Evolutionary conservation across 2,797 vertebrate species (phyloP), one percentile per base, ranked within the genome.

Genomic region (Margarornis squamiger): DNA sequence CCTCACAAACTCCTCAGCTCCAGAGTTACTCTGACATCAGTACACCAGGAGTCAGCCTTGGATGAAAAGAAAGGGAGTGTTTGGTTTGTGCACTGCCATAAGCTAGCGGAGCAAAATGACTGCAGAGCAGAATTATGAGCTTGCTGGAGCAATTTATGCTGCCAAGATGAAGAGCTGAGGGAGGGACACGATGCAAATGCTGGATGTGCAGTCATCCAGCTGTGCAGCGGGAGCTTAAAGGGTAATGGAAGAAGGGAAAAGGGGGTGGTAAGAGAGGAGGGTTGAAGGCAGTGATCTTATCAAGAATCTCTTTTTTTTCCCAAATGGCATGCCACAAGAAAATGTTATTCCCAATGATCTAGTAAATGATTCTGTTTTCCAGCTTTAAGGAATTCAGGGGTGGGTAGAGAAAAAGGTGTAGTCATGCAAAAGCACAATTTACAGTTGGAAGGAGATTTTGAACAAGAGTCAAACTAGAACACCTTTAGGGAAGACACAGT

Each of bases 301-400:
- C 94, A 72, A 86, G 62, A 67, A 86, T 83, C 49, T 59, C 39
- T 77, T 88, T 7, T 61, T 57, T 83, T 77, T 83, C 74, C 0
- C 0, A 83, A 63, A 73, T 4, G 0, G 41, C 14, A 20, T 29
- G 79, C 38, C 79, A 72, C 45, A 36, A 54, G 92, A 54, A 89
- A 93, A 74, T 86, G 67, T 77, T 88, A 87, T 73, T 90, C 72
- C 61, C 72, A 67, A 66, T 91, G 91, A 93, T 80, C 68, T 68
- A 86, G 90, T 61, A 93, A 88, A 84, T 91, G 15, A 95, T 52
- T 88, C 75, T 92, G 61, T 90, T 95, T 91, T 74, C 55, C 45
- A 17, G 75, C 77, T 82, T 48, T 45, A 58, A 85, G 59, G 59
- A 76, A 95, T 67, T 46, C 57, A 52, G 54, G 34, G 45, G 14